Evolutionary conservation across 2,888 invertebrate species (phyloP).

Genomic region (Rhamnusium bicolor): DNA sequence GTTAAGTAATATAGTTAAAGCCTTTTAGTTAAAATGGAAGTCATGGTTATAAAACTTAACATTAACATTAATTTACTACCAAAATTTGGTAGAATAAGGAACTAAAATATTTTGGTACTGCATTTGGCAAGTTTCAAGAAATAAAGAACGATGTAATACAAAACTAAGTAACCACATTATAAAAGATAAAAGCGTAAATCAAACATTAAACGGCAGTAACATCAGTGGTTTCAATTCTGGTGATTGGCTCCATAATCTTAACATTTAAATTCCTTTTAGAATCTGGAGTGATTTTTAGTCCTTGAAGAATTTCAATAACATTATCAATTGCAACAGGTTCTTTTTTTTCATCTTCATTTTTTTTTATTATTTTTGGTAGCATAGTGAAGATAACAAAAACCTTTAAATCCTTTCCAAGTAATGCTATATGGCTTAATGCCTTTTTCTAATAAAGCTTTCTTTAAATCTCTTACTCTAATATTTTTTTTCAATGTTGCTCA

Average conservation of each 20-base stretch:
- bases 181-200: constrained; percentile 3
- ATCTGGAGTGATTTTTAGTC: constrained; percentile 69
- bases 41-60: constrained; percentile 9
- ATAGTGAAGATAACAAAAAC: constrained; percentile 79
- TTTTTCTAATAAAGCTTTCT: constrained; percentile 81
- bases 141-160: not conserved
- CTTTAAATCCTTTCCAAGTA: constrained; percentile 75
- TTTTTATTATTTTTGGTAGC: constrained; percentile 74
- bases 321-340: constrained; percentile 70
- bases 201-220: constrained; percentile 70
- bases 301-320: constrained; percentile 72
- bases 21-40: constrained; percentile 21
- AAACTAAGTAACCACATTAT: not conserved
- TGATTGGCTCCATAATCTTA: constrained; percentile 73
- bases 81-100: constrained; percentile 29
- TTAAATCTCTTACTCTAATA: constrained; percentile 83
- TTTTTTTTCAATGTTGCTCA: constrained; percentile 83
- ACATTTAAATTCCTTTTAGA: constrained; percentile 65
- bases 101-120: constrained; percentile 34
- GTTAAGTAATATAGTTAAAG: constrained; percentile 3
- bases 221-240: constrained; percentile 72
- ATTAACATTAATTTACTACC: constrained; percentile 20
- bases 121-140: constrained; percentile 23
- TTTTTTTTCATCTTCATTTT: constrained; percentile 37
- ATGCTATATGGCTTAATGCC: constrained; percentile 85